Conservation (phyloP, 2,888 invertebrate species). For the Leptopilina syphax region DNA sequence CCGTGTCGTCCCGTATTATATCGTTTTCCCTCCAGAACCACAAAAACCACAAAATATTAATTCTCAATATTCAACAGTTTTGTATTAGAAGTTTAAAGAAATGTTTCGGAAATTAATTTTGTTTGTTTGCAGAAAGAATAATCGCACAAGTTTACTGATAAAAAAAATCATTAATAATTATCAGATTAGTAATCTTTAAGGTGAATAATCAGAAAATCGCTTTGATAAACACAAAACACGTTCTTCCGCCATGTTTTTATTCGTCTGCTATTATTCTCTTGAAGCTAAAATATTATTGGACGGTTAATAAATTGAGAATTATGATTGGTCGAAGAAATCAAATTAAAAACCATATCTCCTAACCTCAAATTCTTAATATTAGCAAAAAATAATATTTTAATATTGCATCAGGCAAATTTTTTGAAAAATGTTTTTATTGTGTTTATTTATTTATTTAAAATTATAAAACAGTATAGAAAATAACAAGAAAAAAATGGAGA, state of each 20-base stretch:
- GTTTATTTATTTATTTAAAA: too few relatives aligned
- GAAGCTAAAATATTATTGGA: background rate
- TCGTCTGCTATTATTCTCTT: too few relatives aligned
- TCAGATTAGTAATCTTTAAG: background rate
- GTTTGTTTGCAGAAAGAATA: background rate
- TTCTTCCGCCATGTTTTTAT: too few relatives aligned
- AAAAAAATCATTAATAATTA: constrained; percentile 4
- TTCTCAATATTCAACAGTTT: background rate
- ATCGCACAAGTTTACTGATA: background rate
- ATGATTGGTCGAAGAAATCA: background rate
- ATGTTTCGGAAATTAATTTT: background rate
- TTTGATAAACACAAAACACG: background rate
- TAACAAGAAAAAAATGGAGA: constrained; percentile 19
- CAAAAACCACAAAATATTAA: background rate
- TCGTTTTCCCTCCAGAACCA: background rate
- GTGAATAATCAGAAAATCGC: background rate
- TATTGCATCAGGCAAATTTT: too few relatives aligned
- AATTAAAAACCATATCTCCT: background rate
- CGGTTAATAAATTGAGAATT: background rate
- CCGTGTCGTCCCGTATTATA: background rate
- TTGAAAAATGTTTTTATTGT: too few relatives aligned
- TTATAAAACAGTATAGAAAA: background rate
- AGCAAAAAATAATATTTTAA: too few relatives aligned
- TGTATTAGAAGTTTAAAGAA: background rate
- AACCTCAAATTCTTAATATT: too few relatives aligned